phyloP scores from a whole-genome alignment of 2,113 vertebrate genomes.

The Eupsittula cactorum region DNA sequence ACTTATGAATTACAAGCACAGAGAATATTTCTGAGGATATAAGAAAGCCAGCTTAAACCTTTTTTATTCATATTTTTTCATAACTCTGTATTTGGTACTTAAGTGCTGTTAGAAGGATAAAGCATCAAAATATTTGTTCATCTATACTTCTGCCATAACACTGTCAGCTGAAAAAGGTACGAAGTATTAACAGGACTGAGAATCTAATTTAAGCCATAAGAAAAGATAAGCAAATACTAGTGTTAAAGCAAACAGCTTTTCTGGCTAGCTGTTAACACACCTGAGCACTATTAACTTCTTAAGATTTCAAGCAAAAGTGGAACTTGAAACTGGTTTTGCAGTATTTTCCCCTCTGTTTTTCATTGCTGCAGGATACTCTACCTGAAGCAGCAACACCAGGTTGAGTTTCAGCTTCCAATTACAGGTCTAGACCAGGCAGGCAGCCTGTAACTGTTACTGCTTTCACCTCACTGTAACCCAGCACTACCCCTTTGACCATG shows the following conservation, averaged over 20 bases:
- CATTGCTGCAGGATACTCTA: background rate
- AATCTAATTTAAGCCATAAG: background rate
- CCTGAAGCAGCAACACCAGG: background rate
- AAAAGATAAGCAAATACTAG: background rate
- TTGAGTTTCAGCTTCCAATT: background rate
- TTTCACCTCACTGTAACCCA: background rate
- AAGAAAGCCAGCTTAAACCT: background rate
- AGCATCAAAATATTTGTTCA: background rate
- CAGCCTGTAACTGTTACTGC: rapidly evolving
- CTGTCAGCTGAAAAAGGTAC: background rate
- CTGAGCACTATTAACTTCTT: no score
- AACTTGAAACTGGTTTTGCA: background rate
- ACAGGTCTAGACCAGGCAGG: background rate
- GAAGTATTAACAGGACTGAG: background rate
- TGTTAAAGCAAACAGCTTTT: background rate
- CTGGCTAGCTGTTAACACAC: background rate
- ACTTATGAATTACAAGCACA: background rate
- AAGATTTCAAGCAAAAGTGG: background rate
- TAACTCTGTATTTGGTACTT: background rate
- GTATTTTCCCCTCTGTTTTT: background rate
- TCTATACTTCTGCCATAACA: background rate
- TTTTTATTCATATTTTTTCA: background rate
- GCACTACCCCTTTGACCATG: background rate
- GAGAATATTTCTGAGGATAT: background rate
- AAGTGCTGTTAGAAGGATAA: background rate